Evolutionary conservation across 2,797 vertebrate species (phyloP), one percentile per base, ranked within the genome.

Genomic region (Aulostomus chinensis): DNA sequence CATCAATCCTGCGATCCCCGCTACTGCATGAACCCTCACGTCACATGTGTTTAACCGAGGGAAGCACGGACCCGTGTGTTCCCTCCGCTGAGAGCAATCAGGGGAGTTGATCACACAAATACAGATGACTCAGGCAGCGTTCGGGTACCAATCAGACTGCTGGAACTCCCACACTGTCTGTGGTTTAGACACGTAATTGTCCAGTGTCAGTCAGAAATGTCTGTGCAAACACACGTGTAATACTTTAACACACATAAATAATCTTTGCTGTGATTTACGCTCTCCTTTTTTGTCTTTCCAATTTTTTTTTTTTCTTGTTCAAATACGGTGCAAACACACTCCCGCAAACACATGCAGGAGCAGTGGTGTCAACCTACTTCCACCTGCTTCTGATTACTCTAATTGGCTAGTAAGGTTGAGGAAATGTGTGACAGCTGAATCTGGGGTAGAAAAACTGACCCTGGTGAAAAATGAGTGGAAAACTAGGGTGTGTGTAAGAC

Each of bases 371-470:
- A 67, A 62, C 53, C 62, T 33, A 29, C 35, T 30, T 59, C 50
- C 81, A 83, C 74, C 75, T 90, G 88, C 62, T 90, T 90, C 73
- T 80, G 72, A 85, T 90, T 89, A 85, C 37, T 72, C 37, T 73
- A 85, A 88, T 80, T 86, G 75, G 70, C 50, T 52, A 22, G 56
- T 45, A 76, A 74, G 73, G 42, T 52, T 36, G 76, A 76, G 80
- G 82, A 88, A 88, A 86, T 61, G 71, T 80, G 57, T 71, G 84
- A 82, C 80, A 74, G 77, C 76, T 77, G 61, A 85, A 78, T 80
- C 58, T 50, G 37, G 59, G 63, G 59, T 48, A 69, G 65, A 73
- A 73, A 83, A 85, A 76, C 65, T 61, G 76, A 87, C 70, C 76
- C 66, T 4, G 53, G 69, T 78, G 80, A 87, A 82, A 87, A 82